Conservation (phyloP, 2,888 invertebrate genomes). For the Stenodera caucasica region DNA sequence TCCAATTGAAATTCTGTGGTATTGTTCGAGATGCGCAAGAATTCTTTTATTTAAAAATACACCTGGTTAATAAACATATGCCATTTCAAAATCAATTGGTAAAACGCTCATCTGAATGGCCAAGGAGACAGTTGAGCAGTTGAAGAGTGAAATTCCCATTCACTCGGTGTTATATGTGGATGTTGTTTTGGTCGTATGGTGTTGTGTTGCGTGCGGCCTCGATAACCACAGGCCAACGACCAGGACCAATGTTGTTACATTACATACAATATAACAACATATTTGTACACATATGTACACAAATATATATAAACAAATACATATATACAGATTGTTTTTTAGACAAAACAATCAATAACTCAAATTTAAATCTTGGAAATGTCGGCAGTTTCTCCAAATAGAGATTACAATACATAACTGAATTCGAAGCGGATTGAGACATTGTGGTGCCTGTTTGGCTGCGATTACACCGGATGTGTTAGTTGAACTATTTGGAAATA, state of each 20-base stretch:
- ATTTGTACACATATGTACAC: too few species aligned
- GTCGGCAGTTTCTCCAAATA: too few species aligned
- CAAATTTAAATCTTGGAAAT: too few species aligned
- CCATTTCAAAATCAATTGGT: constrained; percentile 45
- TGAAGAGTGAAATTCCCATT: constrained; percentile 29
- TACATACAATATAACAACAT: constrained; percentile 15
- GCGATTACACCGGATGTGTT: background rate
- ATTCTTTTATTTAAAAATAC: constrained; percentile 25
- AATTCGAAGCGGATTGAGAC: background rate
- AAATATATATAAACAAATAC: constrained; percentile 33
- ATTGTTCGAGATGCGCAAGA: constrained; percentile 27
- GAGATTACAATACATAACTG: too few species aligned
- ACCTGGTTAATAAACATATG: constrained; percentile 42
- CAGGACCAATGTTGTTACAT: constrained; percentile 46
- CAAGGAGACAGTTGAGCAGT: constrained; percentile 42
- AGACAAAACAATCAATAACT: background rate
- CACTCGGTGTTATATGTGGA: constrained; percentile 21
- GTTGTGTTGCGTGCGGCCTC: constrained; percentile 48
- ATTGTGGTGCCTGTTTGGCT: background rate
- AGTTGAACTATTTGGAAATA: too few species aligned
- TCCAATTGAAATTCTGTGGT: constrained; percentile 24
- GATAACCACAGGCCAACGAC: constrained; percentile 52
- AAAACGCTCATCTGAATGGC: constrained; percentile 44
- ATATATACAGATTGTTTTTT: constrained; percentile 2
- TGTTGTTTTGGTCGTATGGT: constrained; percentile 25